These are phyloP conservation scores for Melinaea menophilus DNA, from an alignment of 2,888 invertebrate species.

Conservation along the genomic window DNA sequence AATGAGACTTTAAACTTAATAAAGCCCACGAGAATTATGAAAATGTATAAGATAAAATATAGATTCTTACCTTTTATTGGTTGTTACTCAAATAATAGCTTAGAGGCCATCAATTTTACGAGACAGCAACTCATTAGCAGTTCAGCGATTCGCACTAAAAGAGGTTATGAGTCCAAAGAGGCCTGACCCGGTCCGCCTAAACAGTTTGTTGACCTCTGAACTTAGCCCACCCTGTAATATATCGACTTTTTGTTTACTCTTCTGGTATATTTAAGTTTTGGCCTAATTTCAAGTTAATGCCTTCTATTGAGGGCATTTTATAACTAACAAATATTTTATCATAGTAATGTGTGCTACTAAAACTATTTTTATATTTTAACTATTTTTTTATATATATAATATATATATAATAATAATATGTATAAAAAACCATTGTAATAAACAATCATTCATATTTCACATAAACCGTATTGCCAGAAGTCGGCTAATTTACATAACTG, in stretches of 20 bases:
- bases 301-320: too few species aligned
- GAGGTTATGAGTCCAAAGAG: conserved; percentile 3
- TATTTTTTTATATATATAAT: too few species aligned
- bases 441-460: too few species aligned
- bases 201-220: conserved; percentile 36
- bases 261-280: too few species aligned
- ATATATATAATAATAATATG: too few species aligned
- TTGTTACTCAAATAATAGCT: background rate
- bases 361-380: too few species aligned
- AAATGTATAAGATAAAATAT: too few species aligned
- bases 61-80: background rate
- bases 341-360: too few species aligned
- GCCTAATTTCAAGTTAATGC: too few species aligned
- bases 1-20: conserved; percentile 5
- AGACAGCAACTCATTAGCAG: background rate
- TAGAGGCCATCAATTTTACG: background rate
- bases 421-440: too few species aligned
- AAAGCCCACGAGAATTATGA: too few species aligned
- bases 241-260: conserved; percentile 5
- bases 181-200: conserved; percentile 43
- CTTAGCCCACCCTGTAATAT: conserved; percentile 18
- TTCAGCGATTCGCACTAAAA: conserved; percentile 2
- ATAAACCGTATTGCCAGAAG: background rate
- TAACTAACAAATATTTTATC: too few species aligned
- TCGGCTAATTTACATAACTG: background rate